Evolutionary conservation across 2,888 invertebrate species (phyloP).

Genomic region (Lissocephala sabroskyi): DNA sequence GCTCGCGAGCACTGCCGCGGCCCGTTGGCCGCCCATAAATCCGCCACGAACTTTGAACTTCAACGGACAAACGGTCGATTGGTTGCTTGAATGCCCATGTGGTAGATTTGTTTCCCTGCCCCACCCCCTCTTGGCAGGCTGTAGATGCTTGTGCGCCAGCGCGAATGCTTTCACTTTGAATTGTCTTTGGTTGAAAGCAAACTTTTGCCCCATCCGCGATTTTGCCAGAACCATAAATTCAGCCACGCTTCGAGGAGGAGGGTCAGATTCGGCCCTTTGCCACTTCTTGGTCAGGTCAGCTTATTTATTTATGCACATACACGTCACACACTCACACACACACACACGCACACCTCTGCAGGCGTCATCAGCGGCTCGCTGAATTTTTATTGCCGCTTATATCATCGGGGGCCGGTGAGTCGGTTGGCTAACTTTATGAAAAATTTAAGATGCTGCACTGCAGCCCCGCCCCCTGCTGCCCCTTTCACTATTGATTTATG

Average conservation of each 20-base stretch:
- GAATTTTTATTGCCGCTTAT: conserved; percentile 46
- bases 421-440: conserved; percentile 43
- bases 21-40: conserved; percentile 3
- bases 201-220: not conserved
- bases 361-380: conserved; percentile 18
- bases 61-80: too few species aligned
- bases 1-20: conserved; percentile 39
- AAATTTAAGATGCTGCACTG: conserved; percentile 42
- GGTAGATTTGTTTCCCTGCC: not conserved
- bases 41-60: conserved; percentile 9
- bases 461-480: too few species aligned
- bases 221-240: conserved; percentile 1
- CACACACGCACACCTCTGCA: not conserved
- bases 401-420: conserved; percentile 30
- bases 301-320: conserved; percentile 21
- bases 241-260: too few species aligned
- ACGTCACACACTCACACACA: conserved; percentile 3
- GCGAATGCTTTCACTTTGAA: not conserved
- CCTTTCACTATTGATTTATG: too few species aligned
- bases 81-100: too few species aligned
- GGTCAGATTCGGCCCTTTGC: too few species aligned
- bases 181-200: not conserved
- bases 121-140: not conserved
- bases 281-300: too few species aligned
- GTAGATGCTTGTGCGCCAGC: not conserved